Base-by-base conservation (phyloP, 2,888 invertebrate species). In the Tetrapedia diversipes region DNA sequence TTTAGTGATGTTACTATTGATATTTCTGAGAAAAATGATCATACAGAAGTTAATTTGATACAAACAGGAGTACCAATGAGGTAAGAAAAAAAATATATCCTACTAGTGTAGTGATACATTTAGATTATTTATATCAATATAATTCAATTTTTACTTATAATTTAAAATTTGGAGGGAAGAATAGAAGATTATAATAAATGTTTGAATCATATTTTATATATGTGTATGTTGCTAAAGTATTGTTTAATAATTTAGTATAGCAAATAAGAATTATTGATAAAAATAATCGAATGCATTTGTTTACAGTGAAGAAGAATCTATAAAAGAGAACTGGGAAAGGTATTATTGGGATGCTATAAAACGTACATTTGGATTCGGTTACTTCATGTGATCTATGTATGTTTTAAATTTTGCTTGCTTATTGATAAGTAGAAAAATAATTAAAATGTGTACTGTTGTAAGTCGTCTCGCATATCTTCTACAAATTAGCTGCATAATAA, bases 291-390 rank as follows among this genome's bases (percentile, higher is more conserved):
- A 16, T 69, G 1, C 47, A 4, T 60, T 64, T 68, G 0, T 39
- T 64, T 65, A 1, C 89, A 93, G 92, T 65, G 98, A 96, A 91
- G 94, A 94, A 73, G 96, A 96, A 7, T 94, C 95, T 54, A 98
- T 98, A 43, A 94, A 94, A 87, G 94, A 95, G 73, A 99, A 99
- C 89, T 99, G 99, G 99, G 95, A 96, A 79, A 94, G 96, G 71
- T 98, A 98, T 92, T 99, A 99, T 91, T 98, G 98, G 95, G 96
- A 97, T 88, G 95, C 98, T 86, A 98, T 99, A 92, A 98, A 97
- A 91, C 94, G 96, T 78, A 96, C 97, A 0, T 98, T 98, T 91
- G 98, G 98, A 56, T 98, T 97, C 90, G 98, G 97, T 34, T 95
- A 95, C 27, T 95, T 95, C 90, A 91, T 92, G 90, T 92, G 90